phyloP scores from a whole-genome alignment of 2,797 vertebrate species.

The Myotis vivesi region DNA sequence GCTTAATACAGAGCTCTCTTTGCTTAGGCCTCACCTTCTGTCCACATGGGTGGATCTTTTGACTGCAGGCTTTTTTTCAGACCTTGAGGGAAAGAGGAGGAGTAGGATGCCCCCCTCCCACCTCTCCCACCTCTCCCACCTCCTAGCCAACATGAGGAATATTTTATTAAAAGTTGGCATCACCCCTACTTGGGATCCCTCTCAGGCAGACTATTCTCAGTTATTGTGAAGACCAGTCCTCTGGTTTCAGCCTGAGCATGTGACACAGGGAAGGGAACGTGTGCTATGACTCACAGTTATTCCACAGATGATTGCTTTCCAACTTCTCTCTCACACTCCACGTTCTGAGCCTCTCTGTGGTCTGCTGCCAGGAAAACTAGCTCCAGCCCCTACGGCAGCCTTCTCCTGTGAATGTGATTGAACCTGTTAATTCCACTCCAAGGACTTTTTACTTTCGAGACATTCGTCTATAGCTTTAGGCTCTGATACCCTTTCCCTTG shows the following conservation, averaged over 20 bases:
- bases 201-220: not conserved
- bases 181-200: not conserved
- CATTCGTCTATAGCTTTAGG: not conserved
- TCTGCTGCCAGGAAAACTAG: conserved; percentile 66
- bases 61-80: not conserved
- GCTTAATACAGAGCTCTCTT: not conserved
- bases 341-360: conserved; percentile 32
- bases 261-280: conserved; percentile 37
- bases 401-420: conserved; percentile 61
- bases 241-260: conserved; percentile 40
- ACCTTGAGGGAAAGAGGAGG: not conserved
- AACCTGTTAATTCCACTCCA: conserved; percentile 49
- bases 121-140: not conserved
- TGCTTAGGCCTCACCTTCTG: not conserved
- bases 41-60: not conserved
- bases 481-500: not conserved
- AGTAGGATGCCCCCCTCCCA: no score
- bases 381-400: conserved; percentile 25
- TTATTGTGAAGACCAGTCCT: not conserved
- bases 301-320: conserved; percentile 55
- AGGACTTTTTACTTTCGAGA: conserved; percentile 49
- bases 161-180: not conserved
- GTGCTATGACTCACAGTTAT: conserved; percentile 52
- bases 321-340: conserved; percentile 24
- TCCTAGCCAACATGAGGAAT: not conserved